Evolutionary conservation across 2,113 vertebrate genomes (phyloP).

Genomic region (Eonycteris spelaea): DNA sequence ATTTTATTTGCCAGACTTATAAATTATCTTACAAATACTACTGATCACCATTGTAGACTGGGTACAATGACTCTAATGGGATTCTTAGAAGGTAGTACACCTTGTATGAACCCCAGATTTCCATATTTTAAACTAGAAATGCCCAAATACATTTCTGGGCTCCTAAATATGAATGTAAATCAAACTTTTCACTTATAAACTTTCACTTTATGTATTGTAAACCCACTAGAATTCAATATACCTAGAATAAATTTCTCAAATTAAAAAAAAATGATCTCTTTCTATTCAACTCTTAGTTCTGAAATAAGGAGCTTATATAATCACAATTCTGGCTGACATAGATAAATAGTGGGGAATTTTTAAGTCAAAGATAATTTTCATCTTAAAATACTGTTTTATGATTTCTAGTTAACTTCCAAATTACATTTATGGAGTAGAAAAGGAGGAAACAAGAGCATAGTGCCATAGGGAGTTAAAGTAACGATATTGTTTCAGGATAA

Average conservation of each 20-base stretch:
- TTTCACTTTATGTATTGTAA: background rate
- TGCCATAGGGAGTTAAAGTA: background rate
- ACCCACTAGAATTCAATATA: background rate
- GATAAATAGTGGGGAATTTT: background rate
- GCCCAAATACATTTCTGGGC: conserved; percentile 23
- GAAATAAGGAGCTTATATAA: background rate
- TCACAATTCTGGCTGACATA: background rate
- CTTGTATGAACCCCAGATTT: background rate
- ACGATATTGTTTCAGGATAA: background rate
- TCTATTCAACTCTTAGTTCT: background rate
- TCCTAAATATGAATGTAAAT: background rate
- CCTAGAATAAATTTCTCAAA: background rate
- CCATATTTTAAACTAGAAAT: conserved; percentile 36
- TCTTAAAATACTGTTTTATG: conserved; percentile 20
- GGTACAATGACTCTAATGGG: background rate
- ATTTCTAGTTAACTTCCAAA: conserved; percentile 43
- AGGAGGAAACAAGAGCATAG: background rate
- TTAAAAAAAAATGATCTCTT: background rate
- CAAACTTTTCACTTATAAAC: background rate
- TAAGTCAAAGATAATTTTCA: conserved; percentile 26
- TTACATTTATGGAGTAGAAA: background rate
- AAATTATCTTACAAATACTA: conserved; percentile 44
- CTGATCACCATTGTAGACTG: background rate
- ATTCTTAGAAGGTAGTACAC: background rate
- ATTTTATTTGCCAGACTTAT: background rate